Evolutionary conservation across 1,140 invertebrate genomes (phyloP).

Genomic region (Geopemphigus sp.): DNA sequence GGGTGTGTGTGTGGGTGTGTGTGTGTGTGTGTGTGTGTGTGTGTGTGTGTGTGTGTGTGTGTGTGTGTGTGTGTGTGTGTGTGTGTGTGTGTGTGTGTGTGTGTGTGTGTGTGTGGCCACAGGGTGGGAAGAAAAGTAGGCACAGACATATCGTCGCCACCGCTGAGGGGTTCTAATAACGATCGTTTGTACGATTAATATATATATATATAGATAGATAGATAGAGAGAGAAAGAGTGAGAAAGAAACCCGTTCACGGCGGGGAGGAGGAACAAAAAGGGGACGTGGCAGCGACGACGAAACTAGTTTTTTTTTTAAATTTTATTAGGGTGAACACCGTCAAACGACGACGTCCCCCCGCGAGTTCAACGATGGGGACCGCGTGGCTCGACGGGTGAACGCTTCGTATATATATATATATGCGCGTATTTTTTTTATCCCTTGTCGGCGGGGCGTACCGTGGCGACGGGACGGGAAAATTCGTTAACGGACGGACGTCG

Average conservation of each 20-base stretch:
- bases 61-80: too few relatives aligned
- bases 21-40: too few relatives aligned
- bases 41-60: too few relatives aligned
- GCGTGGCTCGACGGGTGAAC: background rate
- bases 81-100: too few relatives aligned
- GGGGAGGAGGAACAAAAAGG: background rate
- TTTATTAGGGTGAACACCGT: background rate
- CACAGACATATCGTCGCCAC: background rate
- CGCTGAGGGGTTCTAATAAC: slow-evolving; percentile 6
- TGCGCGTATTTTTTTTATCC: background rate
- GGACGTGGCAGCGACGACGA: background rate
- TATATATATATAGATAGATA: background rate
- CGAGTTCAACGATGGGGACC: background rate
- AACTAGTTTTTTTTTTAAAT: slow-evolving; percentile 2
- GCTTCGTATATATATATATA: too few relatives aligned
- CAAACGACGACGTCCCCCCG: background rate
- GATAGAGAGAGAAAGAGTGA: too few relatives aligned
- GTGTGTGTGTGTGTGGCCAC: too few relatives aligned
- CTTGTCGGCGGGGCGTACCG: background rate
- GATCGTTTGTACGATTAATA: slow-evolving; percentile 13
- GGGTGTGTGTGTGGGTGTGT: too few relatives aligned
- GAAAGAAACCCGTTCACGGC: slow-evolving; percentile 12
- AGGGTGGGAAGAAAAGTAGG: background rate
- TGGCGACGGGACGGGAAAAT: background rate
- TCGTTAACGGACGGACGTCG: slow-evolving; percentile 22